A percentile compares a stretch with the other conserved stretches of the same genome.
Conservation (phyloP, 2,888 invertebrate genomes). For the Callosobruchus maculatus region DNA sequence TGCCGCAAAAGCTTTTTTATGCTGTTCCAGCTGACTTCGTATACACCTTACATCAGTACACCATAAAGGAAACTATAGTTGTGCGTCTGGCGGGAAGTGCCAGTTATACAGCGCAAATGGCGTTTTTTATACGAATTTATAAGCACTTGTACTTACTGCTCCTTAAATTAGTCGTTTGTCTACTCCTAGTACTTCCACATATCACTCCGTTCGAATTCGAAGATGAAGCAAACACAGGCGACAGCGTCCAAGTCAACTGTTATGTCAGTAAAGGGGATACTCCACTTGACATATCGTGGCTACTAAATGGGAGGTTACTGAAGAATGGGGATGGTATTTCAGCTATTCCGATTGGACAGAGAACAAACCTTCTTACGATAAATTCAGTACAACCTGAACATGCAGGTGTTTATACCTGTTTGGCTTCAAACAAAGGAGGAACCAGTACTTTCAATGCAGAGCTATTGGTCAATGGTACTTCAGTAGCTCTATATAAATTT, state of each 20-base stretch:
- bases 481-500: background rate
- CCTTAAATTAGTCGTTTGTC: too few relatives aligned
- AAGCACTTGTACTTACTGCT: background rate
- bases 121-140: background rate
- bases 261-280: constrained; percentile 69
- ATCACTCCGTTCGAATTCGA: constrained; percentile 58
- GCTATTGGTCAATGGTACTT: constrained; percentile 66
- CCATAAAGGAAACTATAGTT: too few relatives aligned
- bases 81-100: too few relatives aligned
- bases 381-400: constrained; percentile 62
- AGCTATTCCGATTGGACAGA: constrained; percentile 46
- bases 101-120: too few relatives aligned
- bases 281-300: constrained; percentile 74
- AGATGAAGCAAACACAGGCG: constrained; percentile 63
- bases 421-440: constrained; percentile 65
- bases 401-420: constrained; percentile 69
- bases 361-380: constrained; percentile 63
- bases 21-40: too few relatives aligned
- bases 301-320: constrained; percentile 59
- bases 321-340: constrained; percentile 24
- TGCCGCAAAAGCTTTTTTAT: too few relatives aligned
- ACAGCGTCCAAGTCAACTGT: constrained; percentile 65
- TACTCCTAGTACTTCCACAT: constrained; percentile 49
- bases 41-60: too few relatives aligned
- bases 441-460: constrained; percentile 58